Base-by-base conservation (phyloP, 2,797 vertebrate genomes). In the Dryobates pubescens region DNA sequence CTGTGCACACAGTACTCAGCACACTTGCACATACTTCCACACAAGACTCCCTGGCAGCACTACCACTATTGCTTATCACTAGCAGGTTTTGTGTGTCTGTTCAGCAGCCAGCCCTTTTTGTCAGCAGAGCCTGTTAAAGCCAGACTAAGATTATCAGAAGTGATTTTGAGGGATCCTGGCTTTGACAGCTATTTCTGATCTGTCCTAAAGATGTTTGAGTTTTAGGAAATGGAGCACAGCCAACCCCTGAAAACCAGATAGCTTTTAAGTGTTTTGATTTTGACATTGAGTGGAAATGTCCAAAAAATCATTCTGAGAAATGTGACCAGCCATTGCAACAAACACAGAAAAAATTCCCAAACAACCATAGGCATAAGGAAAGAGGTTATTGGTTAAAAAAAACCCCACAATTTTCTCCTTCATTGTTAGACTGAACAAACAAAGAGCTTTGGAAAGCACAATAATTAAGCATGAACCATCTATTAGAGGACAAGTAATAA, bases 221-320 rank as follows among this genome's bases (percentile, higher is more conserved):
- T 83, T 51, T 65, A 86, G 72, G 77, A 77, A 88, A 72, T 19
- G 69, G 85, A 88, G 41, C 80, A 20, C 7, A 82, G 74, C 71
- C 91, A 95, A 78, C 17, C 61, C 83, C 67, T n/a, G 49, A 82
- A 91, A 84, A 54, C 36, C 74, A 74, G 34, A 61, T 1, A 63
- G 30, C 22, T 76, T 84, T 86, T 24, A 76, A 86, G 54, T 2
- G 0, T 84, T 92, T 79, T 83, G 71, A 59, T 78, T 75, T 82
- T 88, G 41, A 83, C 73, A 76, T 6, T 29, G 58, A 82, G 59
- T 53, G 16, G 68, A 90, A 84, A 82, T 19, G 51, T 56, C 67
- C 68, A 68, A 88, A 92, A 93, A 93, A 57, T 16, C 4, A 11
- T 86, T 93, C 91, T 88, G 71, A 91, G 91, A 95, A 95, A 91